Evolutionary conservation across 2,888 invertebrate species (phyloP), one percentile per base, ranked within the genome.

Genomic region (Callyntrura sp.): DNA sequence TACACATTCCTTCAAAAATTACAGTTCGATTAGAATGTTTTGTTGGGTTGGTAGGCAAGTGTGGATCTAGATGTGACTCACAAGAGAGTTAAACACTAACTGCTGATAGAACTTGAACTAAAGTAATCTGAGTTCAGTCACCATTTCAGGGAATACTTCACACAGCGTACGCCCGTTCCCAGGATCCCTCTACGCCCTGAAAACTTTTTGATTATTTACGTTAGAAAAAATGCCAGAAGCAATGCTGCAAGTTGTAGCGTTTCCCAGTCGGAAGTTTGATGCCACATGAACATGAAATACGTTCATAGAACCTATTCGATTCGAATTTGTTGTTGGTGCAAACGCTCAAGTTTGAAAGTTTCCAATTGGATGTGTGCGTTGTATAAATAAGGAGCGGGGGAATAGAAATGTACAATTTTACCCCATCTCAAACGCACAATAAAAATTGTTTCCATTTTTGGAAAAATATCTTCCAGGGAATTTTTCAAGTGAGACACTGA

Each of bases 391-490:
- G 25, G 55, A 25, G 6, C 35, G 6, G 35, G 35, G 35, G 51
- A 55, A 51, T 28, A 3, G n/a, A 55, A 55, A 28, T 14, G 8
- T 12, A 17, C n/a, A 55, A 6, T 73, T 51, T n/a, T n/a, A 11
- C 23, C 23, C n/a, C 76, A 73, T 55, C 45, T 23, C 23, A 78
- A 70, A 57, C 11, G 20, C 28, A 57, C 25, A 78, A 78, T 57
- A 55, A 78, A 76, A 78, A 78, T 55, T 51, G 51, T 57, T 78
- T 17, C 57, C 55, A 78, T 55, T 78, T 78, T 78, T 78, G 78
- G 17, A 28, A 78, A 85, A 85, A 85, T 85, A 85, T 62, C 76
- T 85, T 76, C 62, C n/a, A 62, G 76, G 48, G 23, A 60, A 78
- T 55, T 76, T 51, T 84, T 62, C 60, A 60, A 78, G 76, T 62